Base-by-base conservation (phyloP, 2,888 invertebrate genomes). In the Cryptocheilus praepositus region DNA sequence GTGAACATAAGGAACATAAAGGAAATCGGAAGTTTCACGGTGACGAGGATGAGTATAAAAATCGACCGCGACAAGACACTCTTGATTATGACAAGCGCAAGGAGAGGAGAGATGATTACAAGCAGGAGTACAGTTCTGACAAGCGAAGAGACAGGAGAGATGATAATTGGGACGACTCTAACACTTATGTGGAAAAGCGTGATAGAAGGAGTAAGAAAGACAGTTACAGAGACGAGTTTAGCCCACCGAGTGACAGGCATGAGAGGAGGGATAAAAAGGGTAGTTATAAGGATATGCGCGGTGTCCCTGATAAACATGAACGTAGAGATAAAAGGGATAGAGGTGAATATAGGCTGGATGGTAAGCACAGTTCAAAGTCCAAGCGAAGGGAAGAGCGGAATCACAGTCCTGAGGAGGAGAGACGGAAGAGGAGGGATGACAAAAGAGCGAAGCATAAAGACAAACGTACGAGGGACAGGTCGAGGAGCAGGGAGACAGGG, bases 131-230 rank as follows among this genome's bases (percentile, higher is more conserved):
- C 49, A 53, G 56, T n/a, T 25, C 49, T 22, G 55, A 55, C 1
- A 69, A 43, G 46, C 36, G 57, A 21, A 36, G 61, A 15, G 51
- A 64, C 18, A 60, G 55, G 67, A 58, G 44, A 11, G 19, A 73
- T 46, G 46, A 70, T 13, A 15, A 57, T 11, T 16, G 15, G 18
- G 18, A 28, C 55, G 25, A 62, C 13, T 19, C 53, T 19, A 54
- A 54, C 46, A 16, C 68, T 46, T 51, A 60, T 7, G 36, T 1
- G 3, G 36, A 36, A 1, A 68, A 55, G 62, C 73, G 79, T 11
- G 77, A 67, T 11, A 80, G 70, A 16, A 81, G 77, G 58, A 68
- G 67, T 7, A 60, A 61, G 19, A 70, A 73, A 51, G 80, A 82
- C 43, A 66, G 73, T 22, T 81, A 36, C 8, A 36, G 36, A 7